Percentiles rank a stretch among this genome's conserved stretches.
These are phyloP conservation scores for Zosterops hypoxanthus DNA, from an alignment of 2,113 vertebrate genomes.

Conservation along the genomic window DNA sequence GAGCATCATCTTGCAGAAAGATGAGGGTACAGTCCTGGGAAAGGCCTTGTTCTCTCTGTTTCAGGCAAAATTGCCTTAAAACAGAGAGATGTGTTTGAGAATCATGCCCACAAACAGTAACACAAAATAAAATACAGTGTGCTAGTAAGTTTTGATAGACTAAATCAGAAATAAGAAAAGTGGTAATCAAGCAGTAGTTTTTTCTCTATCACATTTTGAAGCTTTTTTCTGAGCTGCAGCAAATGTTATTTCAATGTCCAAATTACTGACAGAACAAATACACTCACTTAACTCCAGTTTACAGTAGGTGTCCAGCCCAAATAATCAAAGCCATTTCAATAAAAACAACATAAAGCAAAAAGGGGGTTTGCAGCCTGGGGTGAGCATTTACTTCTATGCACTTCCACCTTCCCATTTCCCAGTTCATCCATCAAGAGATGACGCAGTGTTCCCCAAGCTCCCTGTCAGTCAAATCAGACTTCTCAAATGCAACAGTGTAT, in stretches of 20 bases:
- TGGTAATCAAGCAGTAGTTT: not conserved
- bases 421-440: not conserved
- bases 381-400: not conserved
- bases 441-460: not conserved
- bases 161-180: not conserved
- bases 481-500: not conserved
- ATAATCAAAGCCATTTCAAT: not conserved
- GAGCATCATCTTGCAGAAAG: conserved; percentile 36
- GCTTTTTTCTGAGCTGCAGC: not conserved
- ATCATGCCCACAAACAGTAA: not conserved
- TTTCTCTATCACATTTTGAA: not conserved
- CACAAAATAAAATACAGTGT: not conserved
- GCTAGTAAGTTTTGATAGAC: not conserved
- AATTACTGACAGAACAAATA: not conserved
- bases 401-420: not conserved
- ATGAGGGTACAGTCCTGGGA: not conserved
- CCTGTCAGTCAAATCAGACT: not conserved
- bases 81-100: not conserved
- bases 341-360: not conserved
- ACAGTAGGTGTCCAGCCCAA: not conserved
- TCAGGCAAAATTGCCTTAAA: not conserved
- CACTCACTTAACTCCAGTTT: not conserved
- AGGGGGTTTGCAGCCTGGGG: not conserved
- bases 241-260: not conserved
- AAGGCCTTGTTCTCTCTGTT: not conserved